Evolutionary conservation across 2,113 vertebrate species (phyloP).

Genomic region (Saguinus midas): DNA sequence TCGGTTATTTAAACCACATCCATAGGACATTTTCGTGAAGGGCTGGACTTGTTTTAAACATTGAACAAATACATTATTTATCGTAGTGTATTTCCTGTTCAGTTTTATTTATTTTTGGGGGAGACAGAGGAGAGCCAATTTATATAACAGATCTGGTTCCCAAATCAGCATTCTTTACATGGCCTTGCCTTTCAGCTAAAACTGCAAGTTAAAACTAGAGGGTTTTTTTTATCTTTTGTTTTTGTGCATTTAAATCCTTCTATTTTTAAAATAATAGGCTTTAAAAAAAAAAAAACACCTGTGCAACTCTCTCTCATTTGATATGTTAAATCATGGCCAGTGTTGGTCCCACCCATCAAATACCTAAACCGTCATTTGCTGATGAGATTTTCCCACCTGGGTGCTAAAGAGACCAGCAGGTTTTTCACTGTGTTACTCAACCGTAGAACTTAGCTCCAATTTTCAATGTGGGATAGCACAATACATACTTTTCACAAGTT

Average conservation of each 20-base stretch:
- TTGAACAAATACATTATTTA: constrained; percentile 55
- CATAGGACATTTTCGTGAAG: neutral
- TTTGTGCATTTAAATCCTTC: neutral
- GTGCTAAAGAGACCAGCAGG: neutral
- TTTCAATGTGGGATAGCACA: fast-evolving
- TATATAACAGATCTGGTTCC: neutral
- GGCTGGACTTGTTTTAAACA: neutral
- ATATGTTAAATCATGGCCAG: too few species aligned
- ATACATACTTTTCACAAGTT: neutral
- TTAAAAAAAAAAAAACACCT: neutral
- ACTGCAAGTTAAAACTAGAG: neutral
- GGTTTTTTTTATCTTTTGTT: neutral
- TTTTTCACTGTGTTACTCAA: neutral
- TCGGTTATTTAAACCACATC: neutral
- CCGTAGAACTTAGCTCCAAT: fast-evolving
- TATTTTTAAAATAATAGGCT: neutral
- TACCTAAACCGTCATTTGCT: too few species aligned
- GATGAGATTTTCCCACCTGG: too few species aligned
- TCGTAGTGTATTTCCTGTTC: neutral
- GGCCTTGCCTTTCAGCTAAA: neutral
- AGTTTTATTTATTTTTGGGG: neutral
- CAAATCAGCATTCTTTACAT: neutral
- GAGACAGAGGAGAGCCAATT: constrained; percentile 2
- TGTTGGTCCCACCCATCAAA: fast-evolving
- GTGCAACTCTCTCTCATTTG: neutral